Evolutionary conservation across 2,113 vertebrate species (phyloP), one percentile per base, ranked within the genome.

Genomic region (Acanthochromis polyacanthus): DNA sequence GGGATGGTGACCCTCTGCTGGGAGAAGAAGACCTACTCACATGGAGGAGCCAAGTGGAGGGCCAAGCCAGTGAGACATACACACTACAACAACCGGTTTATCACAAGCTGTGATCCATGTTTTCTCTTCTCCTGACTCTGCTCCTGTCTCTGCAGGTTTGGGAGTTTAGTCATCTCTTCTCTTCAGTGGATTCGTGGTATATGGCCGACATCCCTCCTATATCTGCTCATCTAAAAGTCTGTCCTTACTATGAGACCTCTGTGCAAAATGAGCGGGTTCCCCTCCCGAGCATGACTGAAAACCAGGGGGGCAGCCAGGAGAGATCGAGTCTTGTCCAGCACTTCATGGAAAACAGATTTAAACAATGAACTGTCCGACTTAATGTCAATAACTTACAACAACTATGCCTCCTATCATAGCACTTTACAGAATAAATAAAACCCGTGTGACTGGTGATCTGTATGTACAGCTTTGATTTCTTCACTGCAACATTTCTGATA

Each of bases 1-100:
- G 98, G 98, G 75, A 99, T 99, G 96, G 97, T 99, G 71, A 93
- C 95, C 7, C 94, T 99, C 19, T 63, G 63, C 30, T 99, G 98
- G 98, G 96, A 95, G 88, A 99, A 94, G 86, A 96, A 91, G 83
- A 94, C 80, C 17, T 95, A 95, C 87, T 95, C 95, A 17, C 95
- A 96, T 0, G 96, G 96, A 0, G 11, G 3, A 52, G 56, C 23
- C 5, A 32, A 14, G n/a, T 11, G 16, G 59, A 53, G 16, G 23
- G 79, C 87, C 32, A 89, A 80, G 75, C 87, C 80, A 56, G 91
- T 92, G 38, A 92, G 91, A 82, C 25, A 52, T 19, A 23, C 1
- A 36, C 38, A 51, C 38, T 23, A 30, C 60, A 28, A 19, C 62
- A 67, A 50, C 45, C 20, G 17, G 10, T 58, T n/a, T 11, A 52